These are phyloP conservation scores for Dolichallabes microphthalmus DNA, from an alignment of 2,113 vertebrate species.

Conservation along the genomic window DNA sequence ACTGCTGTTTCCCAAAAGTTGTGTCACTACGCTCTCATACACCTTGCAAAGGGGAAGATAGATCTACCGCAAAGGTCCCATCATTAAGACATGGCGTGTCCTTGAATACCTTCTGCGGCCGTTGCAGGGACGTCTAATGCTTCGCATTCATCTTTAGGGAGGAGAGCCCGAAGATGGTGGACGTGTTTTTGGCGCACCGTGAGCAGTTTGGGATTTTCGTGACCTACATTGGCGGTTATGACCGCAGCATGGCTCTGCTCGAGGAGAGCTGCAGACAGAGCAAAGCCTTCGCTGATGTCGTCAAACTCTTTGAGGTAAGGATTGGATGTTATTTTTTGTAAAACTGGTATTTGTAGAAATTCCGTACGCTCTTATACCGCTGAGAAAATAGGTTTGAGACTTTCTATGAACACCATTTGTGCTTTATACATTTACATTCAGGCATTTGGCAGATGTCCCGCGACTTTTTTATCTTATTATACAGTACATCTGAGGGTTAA, in stretches of 20 bases:
- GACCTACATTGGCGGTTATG: slow-evolving; percentile 84
- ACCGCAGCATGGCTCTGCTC: slow-evolving; percentile 82
- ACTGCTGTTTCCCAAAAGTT: not conserved
- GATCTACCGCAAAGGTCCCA: not conserved
- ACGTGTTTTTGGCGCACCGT: slow-evolving; percentile 82
- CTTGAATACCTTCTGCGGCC: slow-evolving; percentile 30
- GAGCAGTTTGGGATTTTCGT: slow-evolving; percentile 82
- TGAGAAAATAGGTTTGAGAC: not conserved
- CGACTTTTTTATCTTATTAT: too few species aligned
- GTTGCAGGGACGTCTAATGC: not conserved
- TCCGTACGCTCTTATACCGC: not conserved
- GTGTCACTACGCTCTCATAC: not conserved
- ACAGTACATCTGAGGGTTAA: too few species aligned
- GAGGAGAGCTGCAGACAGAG: slow-evolving; percentile 78
- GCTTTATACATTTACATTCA: not conserved
- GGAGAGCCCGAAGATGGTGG: slow-evolving; percentile 83
- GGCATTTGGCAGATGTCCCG: too few species aligned
- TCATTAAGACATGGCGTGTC: slow-evolving; percentile 15
- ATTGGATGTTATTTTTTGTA: not conserved
- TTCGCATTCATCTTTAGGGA: slow-evolving; percentile 75
- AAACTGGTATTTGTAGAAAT: not conserved
- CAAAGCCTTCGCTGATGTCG: slow-evolving; percentile 73
- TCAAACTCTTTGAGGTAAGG: slow-evolving; percentile 87
- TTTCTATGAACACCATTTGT: not conserved
- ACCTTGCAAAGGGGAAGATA: not conserved